Conservation (phyloP, 2,888 invertebrate species). For the Habroteleia sp. region DNA sequence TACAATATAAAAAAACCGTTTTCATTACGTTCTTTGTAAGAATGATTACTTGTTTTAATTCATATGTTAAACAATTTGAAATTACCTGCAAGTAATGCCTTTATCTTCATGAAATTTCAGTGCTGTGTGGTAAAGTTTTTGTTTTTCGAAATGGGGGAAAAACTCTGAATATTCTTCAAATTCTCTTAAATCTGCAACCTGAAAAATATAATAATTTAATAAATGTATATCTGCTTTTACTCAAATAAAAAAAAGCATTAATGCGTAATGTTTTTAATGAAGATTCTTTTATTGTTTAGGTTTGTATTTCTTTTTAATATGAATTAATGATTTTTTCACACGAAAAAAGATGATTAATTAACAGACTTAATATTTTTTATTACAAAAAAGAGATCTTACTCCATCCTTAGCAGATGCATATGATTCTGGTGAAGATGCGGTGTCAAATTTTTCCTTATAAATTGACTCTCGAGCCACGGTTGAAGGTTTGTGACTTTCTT, state of each 20-base stretch:
- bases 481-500: conserved; percentile 81
- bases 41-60: too few species aligned
- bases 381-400: conserved; percentile 79
- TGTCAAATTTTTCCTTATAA: conserved; percentile 80
- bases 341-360: too few species aligned
- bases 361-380: too few species aligned
- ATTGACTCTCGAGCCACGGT: conserved; percentile 80
- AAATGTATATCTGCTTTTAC: too few species aligned
- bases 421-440: conserved; percentile 94
- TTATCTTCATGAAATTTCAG: conserved; percentile 89
- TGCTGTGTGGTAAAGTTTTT: conserved; percentile 92
- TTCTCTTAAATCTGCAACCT: conserved; percentile 93
- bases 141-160: conserved; percentile 89
- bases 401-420: conserved; percentile 98
- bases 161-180: conserved; percentile 92
- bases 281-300: too few species aligned
- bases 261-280: too few species aligned
- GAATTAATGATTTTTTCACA: too few species aligned
- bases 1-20: too few species aligned
- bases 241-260: too few species aligned
- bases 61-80: background rate
- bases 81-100: conserved; percentile 86
- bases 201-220: too few species aligned
- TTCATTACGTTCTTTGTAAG: too few species aligned
- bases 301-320: too few species aligned